Evolutionary conservation across 2,797 vertebrate genomes (phyloP).

Genomic region (Sebastes oblongus): DNA sequence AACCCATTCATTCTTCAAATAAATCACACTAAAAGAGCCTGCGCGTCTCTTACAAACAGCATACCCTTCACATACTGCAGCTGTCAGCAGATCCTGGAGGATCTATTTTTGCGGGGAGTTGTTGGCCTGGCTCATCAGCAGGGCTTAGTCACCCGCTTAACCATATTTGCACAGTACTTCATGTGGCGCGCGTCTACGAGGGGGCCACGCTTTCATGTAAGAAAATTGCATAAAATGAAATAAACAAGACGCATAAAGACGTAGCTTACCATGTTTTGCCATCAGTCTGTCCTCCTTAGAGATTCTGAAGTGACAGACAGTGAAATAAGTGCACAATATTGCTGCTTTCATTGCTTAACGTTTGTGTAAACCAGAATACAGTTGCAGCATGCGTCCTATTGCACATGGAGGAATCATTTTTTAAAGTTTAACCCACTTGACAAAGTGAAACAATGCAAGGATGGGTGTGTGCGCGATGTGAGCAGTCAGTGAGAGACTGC

Average conservation of each 20-base stretch:
- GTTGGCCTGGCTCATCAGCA: constrained; percentile 1
- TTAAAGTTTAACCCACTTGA: neutral
- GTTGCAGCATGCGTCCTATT: neutral
- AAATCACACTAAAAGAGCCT: constrained; percentile 10
- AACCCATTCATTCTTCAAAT: constrained; percentile 22
- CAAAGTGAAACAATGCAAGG: neutral
- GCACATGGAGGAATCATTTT: neutral
- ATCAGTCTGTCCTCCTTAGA: neutral
- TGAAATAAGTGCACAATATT: neutral
- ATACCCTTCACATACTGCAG: constrained; percentile 1
- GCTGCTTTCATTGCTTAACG: neutral
- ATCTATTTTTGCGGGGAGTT: constrained; percentile 12
- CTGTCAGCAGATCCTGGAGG: constrained; percentile 27
- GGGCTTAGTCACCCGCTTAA: constrained; percentile 6
- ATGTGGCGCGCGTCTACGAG: neutral
- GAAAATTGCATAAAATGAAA: neutral
- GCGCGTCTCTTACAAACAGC: neutral
- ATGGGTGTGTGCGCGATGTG: neutral
- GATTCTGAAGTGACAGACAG: neutral
- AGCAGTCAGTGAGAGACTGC: neutral
- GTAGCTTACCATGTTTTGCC: no score
- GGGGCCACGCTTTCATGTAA: neutral
- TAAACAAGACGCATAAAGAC: neutral
- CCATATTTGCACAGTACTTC: neutral
- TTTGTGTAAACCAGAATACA: neutral